phyloP scores from a whole-genome alignment of 1,140 invertebrate genomes.

The Drosophila ohnishii region DNA sequence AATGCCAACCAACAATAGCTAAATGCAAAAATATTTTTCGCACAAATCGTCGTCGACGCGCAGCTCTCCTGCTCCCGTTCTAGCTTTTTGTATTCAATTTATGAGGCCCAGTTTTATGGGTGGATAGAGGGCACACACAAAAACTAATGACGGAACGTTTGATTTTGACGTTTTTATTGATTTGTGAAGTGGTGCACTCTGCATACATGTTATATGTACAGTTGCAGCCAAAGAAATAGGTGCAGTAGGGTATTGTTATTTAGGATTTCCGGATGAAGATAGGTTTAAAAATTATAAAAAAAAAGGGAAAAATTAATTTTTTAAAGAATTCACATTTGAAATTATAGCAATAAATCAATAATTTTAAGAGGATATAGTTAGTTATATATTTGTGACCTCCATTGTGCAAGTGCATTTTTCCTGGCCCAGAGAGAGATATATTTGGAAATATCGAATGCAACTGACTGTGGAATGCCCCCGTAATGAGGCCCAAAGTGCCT shows the following conservation, averaged over 20 bases:
- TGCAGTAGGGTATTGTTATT: too few relatives aligned
- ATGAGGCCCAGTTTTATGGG: constrained; percentile 30
- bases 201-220: constrained; percentile 15
- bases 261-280: accelerated
- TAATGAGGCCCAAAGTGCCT: constrained; percentile 33
- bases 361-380: not conserved
- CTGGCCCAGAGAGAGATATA: not conserved
- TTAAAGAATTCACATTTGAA: too few relatives aligned
- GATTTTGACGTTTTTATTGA: constrained; percentile 74
- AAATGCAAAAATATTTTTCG: constrained; percentile 54
- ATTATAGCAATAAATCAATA: not conserved
- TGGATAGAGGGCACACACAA: constrained; percentile 38
- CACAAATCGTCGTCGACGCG: constrained; percentile 36
- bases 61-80: constrained; percentile 1
- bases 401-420: not conserved
- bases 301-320: not conserved
- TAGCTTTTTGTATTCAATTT: constrained; percentile 55
- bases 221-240: not conserved
- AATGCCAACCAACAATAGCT: constrained; percentile 30
- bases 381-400: not conserved
- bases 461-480: constrained; percentile 12
- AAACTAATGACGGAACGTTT: constrained; percentile 71
- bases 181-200: constrained; percentile 56
- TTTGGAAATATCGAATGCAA: constrained; percentile 33
- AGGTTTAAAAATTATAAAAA: not conserved